These are phyloP conservation scores for Cephus pulcher DNA, from an alignment of 2,888 invertebrate species.

Conservation along the genomic window DNA sequence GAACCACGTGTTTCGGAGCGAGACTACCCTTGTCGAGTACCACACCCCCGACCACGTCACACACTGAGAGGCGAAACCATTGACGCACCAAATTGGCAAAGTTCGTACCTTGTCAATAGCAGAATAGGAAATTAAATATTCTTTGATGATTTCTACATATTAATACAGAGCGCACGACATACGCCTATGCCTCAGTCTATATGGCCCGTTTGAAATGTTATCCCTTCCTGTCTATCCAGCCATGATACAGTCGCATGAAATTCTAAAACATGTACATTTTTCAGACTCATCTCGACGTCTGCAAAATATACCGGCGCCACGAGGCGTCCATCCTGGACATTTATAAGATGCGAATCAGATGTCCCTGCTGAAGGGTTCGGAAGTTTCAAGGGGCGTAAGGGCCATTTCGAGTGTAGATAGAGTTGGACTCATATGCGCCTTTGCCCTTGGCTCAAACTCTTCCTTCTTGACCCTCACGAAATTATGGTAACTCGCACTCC, in stretches of 20 bases:
- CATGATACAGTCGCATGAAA: not conserved
- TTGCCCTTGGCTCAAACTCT: not conserved
- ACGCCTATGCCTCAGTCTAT: not conserved
- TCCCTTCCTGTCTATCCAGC: not conserved
- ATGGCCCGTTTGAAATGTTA: not conserved
- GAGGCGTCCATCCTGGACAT: not conserved
- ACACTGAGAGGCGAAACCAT: constrained; percentile 32
- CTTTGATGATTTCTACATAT: not conserved
- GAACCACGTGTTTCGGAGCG: not conserved
- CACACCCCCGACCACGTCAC: constrained; percentile 15
- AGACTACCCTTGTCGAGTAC: constrained; percentile 2
- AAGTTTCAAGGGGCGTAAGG: not conserved
- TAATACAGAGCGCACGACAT: not conserved
- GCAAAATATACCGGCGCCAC: not conserved
- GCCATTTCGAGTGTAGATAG: not conserved
- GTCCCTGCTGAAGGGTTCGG: not conserved
- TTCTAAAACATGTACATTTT: not conserved
- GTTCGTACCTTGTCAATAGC: constrained; percentile 27
- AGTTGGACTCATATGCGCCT: not conserved
- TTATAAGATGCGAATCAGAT: not conserved
- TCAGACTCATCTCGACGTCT: not conserved
- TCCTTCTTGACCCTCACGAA: not conserved
- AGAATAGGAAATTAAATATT: not conserved
- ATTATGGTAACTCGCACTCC: not conserved
- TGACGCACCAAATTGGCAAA: constrained; percentile 42